Conservation (phyloP, 1,140 invertebrate species). For the Bombus haemorrhoidalis region DNA sequence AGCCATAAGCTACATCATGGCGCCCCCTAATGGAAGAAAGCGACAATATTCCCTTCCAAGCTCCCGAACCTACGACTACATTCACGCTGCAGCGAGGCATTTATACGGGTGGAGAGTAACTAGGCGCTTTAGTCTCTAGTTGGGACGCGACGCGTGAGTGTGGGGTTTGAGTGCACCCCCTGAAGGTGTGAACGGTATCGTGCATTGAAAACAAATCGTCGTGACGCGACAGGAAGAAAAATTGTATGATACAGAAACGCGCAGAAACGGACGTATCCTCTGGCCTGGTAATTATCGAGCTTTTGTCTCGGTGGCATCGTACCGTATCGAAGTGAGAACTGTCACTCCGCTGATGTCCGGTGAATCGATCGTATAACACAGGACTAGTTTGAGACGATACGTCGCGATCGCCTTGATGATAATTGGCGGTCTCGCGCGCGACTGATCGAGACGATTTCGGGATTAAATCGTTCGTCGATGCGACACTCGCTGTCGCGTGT, state of each 20-base stretch:
- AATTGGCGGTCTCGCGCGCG: constrained; percentile 1
- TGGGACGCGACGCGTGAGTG: constrained; percentile 75
- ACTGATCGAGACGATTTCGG: constrained; percentile 27
- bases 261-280: background rate
- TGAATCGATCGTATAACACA: constrained; percentile 42
- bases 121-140: constrained; percentile 78
- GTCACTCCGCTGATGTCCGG: constrained; percentile 27
- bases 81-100: constrained; percentile 61
- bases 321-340: constrained; percentile 28
- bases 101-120: constrained; percentile 76
- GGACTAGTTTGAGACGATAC: background rate
- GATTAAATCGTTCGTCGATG: constrained; percentile 44
- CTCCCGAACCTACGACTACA: constrained; percentile 19
- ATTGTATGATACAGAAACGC: background rate
- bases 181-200: constrained; percentile 48
- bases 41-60: background rate
- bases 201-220: constrained; percentile 29
- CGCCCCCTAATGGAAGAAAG: background rate
- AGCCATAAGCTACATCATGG: background rate
- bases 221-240: background rate
- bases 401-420: constrained; percentile 17
- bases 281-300: background rate
- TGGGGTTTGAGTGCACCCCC: constrained; percentile 66
- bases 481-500: constrained; percentile 25
- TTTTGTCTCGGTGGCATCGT: background rate